These are phyloP conservation scores for Beris chalybata DNA, from an alignment of 2,888 invertebrate genomes.

Conservation along the genomic window DNA sequence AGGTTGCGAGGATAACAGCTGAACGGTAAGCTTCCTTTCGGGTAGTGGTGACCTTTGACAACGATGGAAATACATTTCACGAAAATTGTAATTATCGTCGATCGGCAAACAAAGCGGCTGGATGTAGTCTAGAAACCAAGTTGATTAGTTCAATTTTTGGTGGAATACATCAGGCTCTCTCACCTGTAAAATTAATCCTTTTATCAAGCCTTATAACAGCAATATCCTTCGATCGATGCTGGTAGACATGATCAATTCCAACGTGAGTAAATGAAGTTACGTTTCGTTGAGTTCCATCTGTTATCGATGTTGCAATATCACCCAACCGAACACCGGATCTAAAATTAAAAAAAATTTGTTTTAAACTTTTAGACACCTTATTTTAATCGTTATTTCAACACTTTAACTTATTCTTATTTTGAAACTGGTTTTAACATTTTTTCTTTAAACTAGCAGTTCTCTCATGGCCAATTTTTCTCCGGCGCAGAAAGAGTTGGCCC, in stretches of 20 bases:
- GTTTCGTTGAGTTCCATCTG: slow-evolving; percentile 28
- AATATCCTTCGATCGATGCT: slow-evolving; percentile 41
- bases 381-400: too few species aligned
- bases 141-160: neutral
- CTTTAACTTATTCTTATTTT: too few species aligned
- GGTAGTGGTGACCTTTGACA: slow-evolving; percentile 36
- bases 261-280: slow-evolving; percentile 32
- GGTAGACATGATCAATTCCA: slow-evolving; percentile 39
- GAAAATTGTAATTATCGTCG: slow-evolving; percentile 40
- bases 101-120: slow-evolving; percentile 40
- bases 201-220: slow-evolving; percentile 39
- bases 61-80: slow-evolving; percentile 38
- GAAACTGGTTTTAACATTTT: too few species aligned
- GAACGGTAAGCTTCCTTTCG: slow-evolving; percentile 20
- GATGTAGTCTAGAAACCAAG: slow-evolving; percentile 36
- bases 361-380: too few species aligned
- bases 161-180: neutral
- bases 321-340: slow-evolving; percentile 41
- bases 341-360: neutral
- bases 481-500: too few species aligned
- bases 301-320: slow-evolving; percentile 38
- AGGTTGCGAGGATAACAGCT: slow-evolving; percentile 32
- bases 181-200: slow-evolving; percentile 37
- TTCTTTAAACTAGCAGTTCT: too few species aligned
- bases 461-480: too few species aligned